Conservation (phyloP, 2,113 vertebrate species). For the Vanacampus margaritifer region DNA sequence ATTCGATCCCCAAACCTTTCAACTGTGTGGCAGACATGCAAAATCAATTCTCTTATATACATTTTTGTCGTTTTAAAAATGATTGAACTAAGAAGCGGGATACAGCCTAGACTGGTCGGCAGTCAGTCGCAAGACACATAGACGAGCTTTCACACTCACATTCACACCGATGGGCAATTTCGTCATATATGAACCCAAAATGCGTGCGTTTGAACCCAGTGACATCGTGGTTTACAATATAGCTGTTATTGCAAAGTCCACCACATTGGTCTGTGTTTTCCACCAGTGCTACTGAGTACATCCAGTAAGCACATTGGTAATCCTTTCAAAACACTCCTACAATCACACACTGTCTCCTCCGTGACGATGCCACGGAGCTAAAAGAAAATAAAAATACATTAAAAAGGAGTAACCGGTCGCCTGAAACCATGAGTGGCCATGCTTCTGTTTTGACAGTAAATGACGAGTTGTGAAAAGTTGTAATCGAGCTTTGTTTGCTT, state of each 20-base stretch:
- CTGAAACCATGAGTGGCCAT: slow-evolving; percentile 56
- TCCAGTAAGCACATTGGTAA: slow-evolving; percentile 66
- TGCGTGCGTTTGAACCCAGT: not conserved
- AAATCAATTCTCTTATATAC: too few relatives aligned
- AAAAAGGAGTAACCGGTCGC: slow-evolving; percentile 38
- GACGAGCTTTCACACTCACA: not conserved
- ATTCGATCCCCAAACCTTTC: not conserved
- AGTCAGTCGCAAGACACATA: not conserved
- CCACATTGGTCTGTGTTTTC: slow-evolving; percentile 39
- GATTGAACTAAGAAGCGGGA: not conserved
- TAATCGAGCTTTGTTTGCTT: slow-evolving; percentile 63
- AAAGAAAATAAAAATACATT: slow-evolving; percentile 9
- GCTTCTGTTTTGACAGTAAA: slow-evolving; percentile 57
- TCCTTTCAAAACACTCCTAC: slow-evolving; percentile 70
- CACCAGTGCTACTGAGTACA: slow-evolving; percentile 29
- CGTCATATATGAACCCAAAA: not conserved
- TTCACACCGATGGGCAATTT: not conserved
- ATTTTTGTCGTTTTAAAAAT: not conserved
- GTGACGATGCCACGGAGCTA: slow-evolving; percentile 41
- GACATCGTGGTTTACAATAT: slow-evolving; percentile 1
- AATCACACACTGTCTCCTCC: slow-evolving; percentile 51
- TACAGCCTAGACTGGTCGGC: not conserved
- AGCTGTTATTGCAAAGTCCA: slow-evolving; percentile 3
- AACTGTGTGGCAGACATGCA: not conserved
- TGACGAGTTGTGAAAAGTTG: slow-evolving; percentile 53